These are phyloP conservation scores for Botia almorhae DNA, from an alignment of 2,797 vertebrate species.

Conservation along the genomic window DNA sequence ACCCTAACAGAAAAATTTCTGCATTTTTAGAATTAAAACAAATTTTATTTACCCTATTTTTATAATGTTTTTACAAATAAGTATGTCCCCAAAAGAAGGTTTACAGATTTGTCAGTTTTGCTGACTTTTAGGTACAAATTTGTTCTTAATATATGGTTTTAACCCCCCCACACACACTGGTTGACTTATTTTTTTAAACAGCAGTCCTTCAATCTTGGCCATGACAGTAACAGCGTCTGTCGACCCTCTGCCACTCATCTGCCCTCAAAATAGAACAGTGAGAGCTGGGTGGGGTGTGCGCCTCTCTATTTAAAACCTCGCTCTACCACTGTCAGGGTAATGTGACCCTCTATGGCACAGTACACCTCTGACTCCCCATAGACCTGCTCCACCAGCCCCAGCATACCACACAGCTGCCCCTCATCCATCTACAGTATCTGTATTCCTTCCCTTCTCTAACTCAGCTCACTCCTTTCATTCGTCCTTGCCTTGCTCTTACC, in stretches of 20 bases:
- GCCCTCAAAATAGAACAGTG: conserved; percentile 77
- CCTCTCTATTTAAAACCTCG: conserved; percentile 80
- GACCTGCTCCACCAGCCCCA: conserved; percentile 39
- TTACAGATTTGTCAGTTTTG: too few relatives aligned
- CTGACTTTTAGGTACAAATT: too few relatives aligned
- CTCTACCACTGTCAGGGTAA: conserved; percentile 82
- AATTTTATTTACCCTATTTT: too few relatives aligned
- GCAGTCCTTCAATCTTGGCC: conserved; percentile 37
- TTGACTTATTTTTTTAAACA: conserved; percentile 44
- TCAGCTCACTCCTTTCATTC: neutral
- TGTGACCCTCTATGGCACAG: conserved; percentile 72
- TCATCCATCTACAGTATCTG: conserved; percentile 56
- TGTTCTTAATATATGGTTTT: too few relatives aligned
- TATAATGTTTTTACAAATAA: too few relatives aligned
- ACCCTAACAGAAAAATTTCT: too few relatives aligned
- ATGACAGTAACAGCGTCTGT: conserved; percentile 56
- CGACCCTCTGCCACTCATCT: conserved; percentile 39
- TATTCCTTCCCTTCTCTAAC: conserved; percentile 31
- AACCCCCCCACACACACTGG: conserved; percentile 1
- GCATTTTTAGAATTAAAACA: too few relatives aligned
- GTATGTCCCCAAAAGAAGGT: too few relatives aligned
- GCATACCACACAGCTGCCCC: conserved; percentile 9
- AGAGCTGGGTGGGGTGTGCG: conserved; percentile 72
- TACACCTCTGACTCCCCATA: conserved; percentile 63
- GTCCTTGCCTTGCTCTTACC: neutral